Evolutionary conservation across 2,797 vertebrate species (phyloP).

Genomic region (Chiloscyllium punctatum): DNA sequence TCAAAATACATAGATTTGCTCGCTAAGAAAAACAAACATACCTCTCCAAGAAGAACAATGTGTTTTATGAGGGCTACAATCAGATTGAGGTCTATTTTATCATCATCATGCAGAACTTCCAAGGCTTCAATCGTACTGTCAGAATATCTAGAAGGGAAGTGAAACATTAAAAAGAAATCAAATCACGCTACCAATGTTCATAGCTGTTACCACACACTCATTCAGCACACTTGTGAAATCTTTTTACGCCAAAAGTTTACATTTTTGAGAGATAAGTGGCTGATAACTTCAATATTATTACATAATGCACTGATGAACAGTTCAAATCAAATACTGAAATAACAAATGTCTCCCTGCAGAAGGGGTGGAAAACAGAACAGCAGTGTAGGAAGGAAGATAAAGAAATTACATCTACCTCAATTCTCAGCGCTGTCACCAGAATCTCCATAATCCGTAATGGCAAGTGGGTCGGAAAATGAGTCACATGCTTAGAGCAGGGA

Average conservation of each 20-base stretch:
- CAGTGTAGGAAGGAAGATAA: no score
- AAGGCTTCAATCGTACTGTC: slow-evolving; percentile 70
- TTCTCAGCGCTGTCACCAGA: background rate
- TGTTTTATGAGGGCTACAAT: slow-evolving; percentile 81
- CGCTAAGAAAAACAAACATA: slow-evolving; percentile 48
- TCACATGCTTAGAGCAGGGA: background rate
- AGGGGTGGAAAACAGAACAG: background rate
- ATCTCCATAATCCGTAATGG: background rate
- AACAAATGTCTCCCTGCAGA: background rate
- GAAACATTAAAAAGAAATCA: slow-evolving; percentile 23
- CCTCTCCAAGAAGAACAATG: slow-evolving; percentile 73
- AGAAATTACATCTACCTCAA: background rate
- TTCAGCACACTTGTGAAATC: background rate
- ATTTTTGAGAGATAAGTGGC: background rate
- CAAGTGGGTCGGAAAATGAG: background rate
- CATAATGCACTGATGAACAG: background rate
- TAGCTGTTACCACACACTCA: background rate
- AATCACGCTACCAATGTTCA: background rate
- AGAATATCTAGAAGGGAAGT: slow-evolving; percentile 69
- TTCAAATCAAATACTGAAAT: background rate
- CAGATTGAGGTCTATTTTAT: slow-evolving; percentile 87
- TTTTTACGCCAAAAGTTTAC: background rate
- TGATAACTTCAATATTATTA: background rate
- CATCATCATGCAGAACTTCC: slow-evolving; percentile 77
- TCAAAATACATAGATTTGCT: background rate